Evolutionary conservation across 2,113 vertebrate genomes (phyloP), one percentile per base, ranked within the genome.

Genomic region (Sterna hirundo): DNA sequence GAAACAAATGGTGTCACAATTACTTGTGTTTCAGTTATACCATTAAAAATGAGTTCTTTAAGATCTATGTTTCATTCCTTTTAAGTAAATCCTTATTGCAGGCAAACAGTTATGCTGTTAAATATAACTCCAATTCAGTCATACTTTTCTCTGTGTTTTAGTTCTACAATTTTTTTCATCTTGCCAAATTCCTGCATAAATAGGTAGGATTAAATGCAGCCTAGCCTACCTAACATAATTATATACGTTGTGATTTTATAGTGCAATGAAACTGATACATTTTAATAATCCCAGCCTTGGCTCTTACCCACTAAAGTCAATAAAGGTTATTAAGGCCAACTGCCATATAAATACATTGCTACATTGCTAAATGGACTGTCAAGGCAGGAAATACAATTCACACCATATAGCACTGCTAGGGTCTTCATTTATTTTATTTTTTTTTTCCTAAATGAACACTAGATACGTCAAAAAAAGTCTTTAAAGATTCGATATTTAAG

Each of bases 241-340:
- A 98, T 98, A 97, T 87, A 97, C 96, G 98, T 98, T 98, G 98
- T 97, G 98, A 98, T 98, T 99, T 98, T 98, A 99, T 98, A 98
- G 97, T 97, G 98, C 97, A 98, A 98, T 98, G 98, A 99, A 99
- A 99, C 95, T 97, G 98, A 99, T 99, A 98, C 98, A 98, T 98
- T 99, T 99, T 99, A 99, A 99, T 99, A 99, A 99, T 98, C 98
- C 98, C 98, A 98, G 98, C 97, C 98, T 98, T 98, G 98, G 99
- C 98, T 99, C 98, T 98, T 97, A 98, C 98, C 98, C 98, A 96
- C 98, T 97, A 61, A 98, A 99, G 99, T 99, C 98, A 98, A 98
- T 99, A 98, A 99, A 99, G 99, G 98, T 98, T 99, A 99, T 98
- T 98, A 98, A 98, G 98, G 98, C 98, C 99, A 99, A 99, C 98